Conservation (phyloP, 2,888 invertebrate genomes). For the Dicycla oo region DNA sequence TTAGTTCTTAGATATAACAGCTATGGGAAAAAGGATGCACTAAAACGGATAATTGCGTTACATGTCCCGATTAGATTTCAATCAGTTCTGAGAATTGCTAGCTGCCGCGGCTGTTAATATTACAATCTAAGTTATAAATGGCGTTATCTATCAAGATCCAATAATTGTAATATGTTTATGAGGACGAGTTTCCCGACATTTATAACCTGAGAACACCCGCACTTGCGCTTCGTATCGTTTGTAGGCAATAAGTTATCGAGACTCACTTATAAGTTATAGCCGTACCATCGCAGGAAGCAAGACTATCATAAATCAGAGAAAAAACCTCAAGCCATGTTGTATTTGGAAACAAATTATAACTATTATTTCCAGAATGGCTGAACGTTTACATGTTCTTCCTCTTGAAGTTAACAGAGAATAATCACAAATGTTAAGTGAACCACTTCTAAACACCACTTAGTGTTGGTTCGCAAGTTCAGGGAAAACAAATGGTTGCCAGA, state of each 20-base stretch:
- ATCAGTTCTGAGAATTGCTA: slow-evolving; percentile 48
- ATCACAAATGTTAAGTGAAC: slow-evolving; percentile 57
- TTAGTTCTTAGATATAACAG: slow-evolving; percentile 51
- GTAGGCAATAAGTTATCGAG: slow-evolving; percentile 48
- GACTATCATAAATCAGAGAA: slow-evolving; percentile 34
- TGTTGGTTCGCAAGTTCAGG: slow-evolving; percentile 46
- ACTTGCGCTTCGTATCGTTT: slow-evolving; percentile 41
- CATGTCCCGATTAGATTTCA: slow-evolving; percentile 49
- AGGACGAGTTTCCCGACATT: slow-evolving; percentile 59
- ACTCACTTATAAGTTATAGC: slow-evolving; percentile 41
- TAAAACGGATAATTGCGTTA: slow-evolving; percentile 59
- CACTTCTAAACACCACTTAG: slow-evolving; percentile 59
- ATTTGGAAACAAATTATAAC: slow-evolving; percentile 35
- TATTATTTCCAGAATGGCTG: slow-evolving; percentile 24
- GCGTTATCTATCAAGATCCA: slow-evolving; percentile 49
- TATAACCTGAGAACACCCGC: slow-evolving; percentile 48
- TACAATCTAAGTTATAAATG: slow-evolving; percentile 58
- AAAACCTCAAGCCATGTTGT: slow-evolving; percentile 15
- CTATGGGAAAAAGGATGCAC: slow-evolving; percentile 59
- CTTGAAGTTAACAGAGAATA: slow-evolving; percentile 49
- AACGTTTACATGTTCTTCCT: slow-evolving; percentile 25
- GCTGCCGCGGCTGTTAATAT: slow-evolving; percentile 45
- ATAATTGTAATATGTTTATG: slow-evolving; percentile 65
- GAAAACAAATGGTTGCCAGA: slow-evolving; percentile 59
- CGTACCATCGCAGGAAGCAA: slow-evolving; percentile 37